Evolutionary conservation across 2,113 vertebrate genomes (phyloP).

Genomic region (Emberiza fucata): DNA sequence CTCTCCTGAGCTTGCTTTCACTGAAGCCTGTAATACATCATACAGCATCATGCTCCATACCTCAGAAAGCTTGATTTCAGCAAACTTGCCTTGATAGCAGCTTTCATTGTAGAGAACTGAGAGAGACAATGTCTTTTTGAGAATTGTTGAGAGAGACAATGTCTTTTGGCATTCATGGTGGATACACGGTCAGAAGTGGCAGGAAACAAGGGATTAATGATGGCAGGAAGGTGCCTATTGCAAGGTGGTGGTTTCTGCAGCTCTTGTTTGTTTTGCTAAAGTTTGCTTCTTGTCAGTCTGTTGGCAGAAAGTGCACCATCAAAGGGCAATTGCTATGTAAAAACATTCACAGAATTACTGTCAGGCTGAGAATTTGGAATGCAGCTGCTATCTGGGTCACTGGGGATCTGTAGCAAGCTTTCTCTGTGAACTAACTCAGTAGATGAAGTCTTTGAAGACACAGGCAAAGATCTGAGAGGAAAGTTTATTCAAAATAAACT

Average conservation of each 20-base stretch:
- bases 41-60: not conserved
- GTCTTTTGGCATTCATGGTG: not conserved
- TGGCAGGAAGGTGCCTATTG: not conserved
- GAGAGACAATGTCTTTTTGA: not conserved
- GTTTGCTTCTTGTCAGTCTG: not conserved
- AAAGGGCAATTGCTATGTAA: conserved; percentile 1
- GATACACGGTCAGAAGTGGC: not conserved
- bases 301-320: not conserved
- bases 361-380: not conserved
- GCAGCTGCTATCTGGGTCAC: conserved; percentile 21
- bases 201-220: not conserved
- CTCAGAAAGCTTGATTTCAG: not conserved
- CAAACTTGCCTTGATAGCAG: not conserved
- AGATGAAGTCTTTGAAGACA: conserved; percentile 25
- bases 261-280: not conserved
- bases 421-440: not conserved
- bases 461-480: not conserved
- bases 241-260: not conserved
- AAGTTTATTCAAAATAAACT: not conserved
- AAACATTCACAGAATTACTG: not conserved
- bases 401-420: not conserved
- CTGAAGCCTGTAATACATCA: not conserved
- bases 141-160: not conserved
- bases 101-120: not conserved
- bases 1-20: not conserved